Conservation (phyloP, 2,888 invertebrate genomes). For the Nomada fucata region DNA sequence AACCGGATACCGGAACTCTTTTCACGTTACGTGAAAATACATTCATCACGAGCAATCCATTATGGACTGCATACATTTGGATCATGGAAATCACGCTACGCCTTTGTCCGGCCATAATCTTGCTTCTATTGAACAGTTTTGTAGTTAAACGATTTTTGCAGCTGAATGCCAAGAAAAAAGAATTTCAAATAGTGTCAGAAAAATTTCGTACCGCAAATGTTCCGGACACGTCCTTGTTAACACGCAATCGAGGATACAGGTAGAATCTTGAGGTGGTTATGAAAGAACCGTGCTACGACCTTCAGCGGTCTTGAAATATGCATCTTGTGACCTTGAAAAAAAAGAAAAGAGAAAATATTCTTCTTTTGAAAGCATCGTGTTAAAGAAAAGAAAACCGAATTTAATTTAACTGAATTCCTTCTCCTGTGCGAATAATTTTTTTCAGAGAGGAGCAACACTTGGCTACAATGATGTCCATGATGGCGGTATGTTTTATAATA, state of each 20-base stretch:
- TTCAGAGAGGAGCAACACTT: slow-evolving; percentile 67
- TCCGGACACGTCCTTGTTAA: slow-evolving; percentile 47
- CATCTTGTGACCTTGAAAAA: not conserved
- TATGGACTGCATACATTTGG: slow-evolving; percentile 64
- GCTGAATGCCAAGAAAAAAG: slow-evolving; percentile 54
- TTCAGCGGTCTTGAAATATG: not conserved
- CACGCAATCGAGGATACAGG: slow-evolving; percentile 65
- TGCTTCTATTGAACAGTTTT: slow-evolving; percentile 56
- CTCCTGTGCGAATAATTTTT: not conserved
- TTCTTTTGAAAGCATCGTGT: no score
- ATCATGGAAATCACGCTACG: slow-evolving; percentile 52
- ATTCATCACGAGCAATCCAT: slow-evolving; percentile 28
- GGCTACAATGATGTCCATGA: slow-evolving; percentile 60
- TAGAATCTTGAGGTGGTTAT: slow-evolving; percentile 18
- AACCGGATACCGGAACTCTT: slow-evolving; percentile 1
- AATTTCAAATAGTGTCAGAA: slow-evolving; percentile 59
- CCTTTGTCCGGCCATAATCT: slow-evolving; percentile 55
- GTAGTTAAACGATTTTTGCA: slow-evolving; percentile 62
- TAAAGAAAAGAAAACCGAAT: no score
- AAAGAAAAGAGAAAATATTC: not conserved
- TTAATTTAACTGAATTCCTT: no score
- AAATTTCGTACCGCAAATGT: slow-evolving; percentile 56
- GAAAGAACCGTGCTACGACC: no score
- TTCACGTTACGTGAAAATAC: slow-evolving; percentile 58
- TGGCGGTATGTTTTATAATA: slow-evolving; percentile 55